phyloP scores from a whole-genome alignment of 2,113 vertebrate species.

The Nannospalax galili region DNA sequence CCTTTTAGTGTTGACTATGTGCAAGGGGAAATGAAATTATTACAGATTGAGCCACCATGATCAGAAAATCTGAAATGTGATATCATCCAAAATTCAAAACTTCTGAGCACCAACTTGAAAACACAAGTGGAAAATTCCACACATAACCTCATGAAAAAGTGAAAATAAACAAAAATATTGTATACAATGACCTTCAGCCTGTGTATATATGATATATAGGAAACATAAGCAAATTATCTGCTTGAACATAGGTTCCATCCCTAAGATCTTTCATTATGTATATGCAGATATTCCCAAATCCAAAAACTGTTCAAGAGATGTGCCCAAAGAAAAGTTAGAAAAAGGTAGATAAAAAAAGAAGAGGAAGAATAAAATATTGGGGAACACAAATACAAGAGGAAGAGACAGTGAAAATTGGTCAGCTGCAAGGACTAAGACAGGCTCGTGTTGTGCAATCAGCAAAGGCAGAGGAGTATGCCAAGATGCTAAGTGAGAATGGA shows the following conservation, averaged over 20 bases:
- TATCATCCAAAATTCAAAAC: neutral
- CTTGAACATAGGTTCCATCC: neutral
- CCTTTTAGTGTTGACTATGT: constrained; percentile 1
- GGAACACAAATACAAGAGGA: neutral
- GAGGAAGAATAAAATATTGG: neutral
- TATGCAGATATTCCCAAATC: neutral
- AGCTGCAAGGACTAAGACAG: neutral
- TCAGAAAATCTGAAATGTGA: neutral
- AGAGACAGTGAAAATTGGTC: neutral
- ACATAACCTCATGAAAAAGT: neutral
- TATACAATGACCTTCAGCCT: neutral
- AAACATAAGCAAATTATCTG: neutral
- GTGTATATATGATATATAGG: neutral
- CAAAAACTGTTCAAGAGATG: neutral
- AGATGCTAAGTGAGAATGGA: neutral
- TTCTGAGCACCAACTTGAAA: neutral
- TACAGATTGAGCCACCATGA: neutral
- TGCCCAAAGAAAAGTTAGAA: neutral
- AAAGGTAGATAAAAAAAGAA: neutral
- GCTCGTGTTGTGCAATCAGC: neutral
- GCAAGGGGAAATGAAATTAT: neutral
- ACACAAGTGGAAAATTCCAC: neutral
- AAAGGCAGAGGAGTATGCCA: no score
- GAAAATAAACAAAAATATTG: neutral
- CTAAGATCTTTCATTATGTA: neutral